Conservation (phyloP, 1,140 invertebrate genomes). For the Zaprionus kolodkinae region DNA sequence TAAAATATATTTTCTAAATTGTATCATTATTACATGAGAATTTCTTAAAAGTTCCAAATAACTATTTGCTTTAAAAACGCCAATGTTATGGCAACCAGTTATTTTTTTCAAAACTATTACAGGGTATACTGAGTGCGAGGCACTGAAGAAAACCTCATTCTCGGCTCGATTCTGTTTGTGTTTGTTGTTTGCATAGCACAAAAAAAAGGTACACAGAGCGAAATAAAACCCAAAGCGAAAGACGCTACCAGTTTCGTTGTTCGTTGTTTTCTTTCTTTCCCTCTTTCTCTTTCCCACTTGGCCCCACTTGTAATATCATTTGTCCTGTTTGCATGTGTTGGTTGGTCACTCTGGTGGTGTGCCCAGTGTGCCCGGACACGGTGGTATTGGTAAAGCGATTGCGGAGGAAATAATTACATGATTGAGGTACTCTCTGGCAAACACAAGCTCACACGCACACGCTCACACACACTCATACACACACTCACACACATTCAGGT, state of each 20-base stretch:
- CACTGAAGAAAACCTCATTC: neutral
- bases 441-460: constrained; percentile 49
- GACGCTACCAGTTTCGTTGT: constrained; percentile 49
- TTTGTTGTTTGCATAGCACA: constrained; percentile 47
- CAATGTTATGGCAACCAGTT: neutral
- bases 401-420: constrained; percentile 84
- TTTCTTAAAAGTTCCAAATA: no score
- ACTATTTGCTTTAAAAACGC: neutral
- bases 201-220: constrained; percentile 43
- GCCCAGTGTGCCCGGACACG: constrained; percentile 20
- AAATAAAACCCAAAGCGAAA: constrained; percentile 48
- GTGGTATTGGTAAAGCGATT: constrained; percentile 61
- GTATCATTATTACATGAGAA: no score
- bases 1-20: no score
- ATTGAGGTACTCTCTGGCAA: constrained; percentile 71
- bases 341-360: constrained; percentile 41
- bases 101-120: neutral
- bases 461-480: constrained; percentile 41
- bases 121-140: neutral
- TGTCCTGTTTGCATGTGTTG: constrained; percentile 49
- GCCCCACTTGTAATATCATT: constrained; percentile 57
- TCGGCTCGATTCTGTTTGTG: constrained; percentile 31
- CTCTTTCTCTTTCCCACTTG: constrained; percentile 29
- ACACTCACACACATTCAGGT: constrained; percentile 49
- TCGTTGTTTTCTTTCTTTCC: constrained; percentile 17